phyloP scores from a whole-genome alignment of 2,888 invertebrate species.

The Drosophila affinis region DNA sequence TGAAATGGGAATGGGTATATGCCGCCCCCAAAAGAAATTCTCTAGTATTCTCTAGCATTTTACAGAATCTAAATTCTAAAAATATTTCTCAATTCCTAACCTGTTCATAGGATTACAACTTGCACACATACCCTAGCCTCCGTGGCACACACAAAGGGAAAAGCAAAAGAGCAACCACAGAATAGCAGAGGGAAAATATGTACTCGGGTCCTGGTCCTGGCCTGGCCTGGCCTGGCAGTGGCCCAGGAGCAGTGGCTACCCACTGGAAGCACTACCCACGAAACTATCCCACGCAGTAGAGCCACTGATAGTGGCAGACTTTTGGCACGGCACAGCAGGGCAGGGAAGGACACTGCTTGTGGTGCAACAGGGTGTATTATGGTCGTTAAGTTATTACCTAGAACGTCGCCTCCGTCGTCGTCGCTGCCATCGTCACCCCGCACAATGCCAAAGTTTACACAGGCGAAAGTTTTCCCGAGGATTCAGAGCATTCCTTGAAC shows the following conservation, averaged over 20 bases:
- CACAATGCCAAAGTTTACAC: conserved; percentile 76
- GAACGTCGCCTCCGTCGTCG: conserved; percentile 23
- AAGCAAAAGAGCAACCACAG: conserved; percentile 32
- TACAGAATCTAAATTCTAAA: too few species aligned
- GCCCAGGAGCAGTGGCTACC: conserved; percentile 3
- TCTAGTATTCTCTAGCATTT: too few species aligned
- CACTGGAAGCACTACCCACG: neutral
- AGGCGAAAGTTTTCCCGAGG: conserved; percentile 67
- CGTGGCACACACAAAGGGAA: conserved; percentile 31
- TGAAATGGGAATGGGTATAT: too few species aligned
- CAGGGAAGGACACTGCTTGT: conserved; percentile 11
- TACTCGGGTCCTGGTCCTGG: conserved; percentile 23
- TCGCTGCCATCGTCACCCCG: neutral
- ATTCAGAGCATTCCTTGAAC: conserved; percentile 73
- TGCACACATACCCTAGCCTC: conserved; percentile 22
- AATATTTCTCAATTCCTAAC: too few species aligned
- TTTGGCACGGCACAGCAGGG: conserved; percentile 9
- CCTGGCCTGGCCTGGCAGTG: conserved; percentile 5
- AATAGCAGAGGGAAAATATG: conserved; percentile 40
- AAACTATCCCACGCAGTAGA: neutral
- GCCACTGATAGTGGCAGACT: conserved; percentile 32
- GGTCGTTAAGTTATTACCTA: conserved; percentile 79
- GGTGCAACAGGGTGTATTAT: conserved; percentile 80
- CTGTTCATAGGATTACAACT: neutral
- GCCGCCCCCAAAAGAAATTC: neutral